Conservation (phyloP, 2,888 invertebrate genomes). For the Myathropa florea region DNA sequence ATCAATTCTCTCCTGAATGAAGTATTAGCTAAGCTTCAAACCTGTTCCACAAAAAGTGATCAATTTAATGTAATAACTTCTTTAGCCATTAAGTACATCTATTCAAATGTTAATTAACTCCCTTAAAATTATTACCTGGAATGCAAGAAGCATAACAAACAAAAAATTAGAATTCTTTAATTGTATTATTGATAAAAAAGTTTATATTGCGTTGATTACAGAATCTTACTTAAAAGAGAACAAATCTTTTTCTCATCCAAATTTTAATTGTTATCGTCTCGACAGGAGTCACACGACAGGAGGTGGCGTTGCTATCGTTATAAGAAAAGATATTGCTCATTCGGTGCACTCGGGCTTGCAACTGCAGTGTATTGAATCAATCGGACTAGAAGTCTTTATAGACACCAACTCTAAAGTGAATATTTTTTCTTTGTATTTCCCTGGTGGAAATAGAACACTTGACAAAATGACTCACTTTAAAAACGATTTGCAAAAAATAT, state of each 20-base stretch:
- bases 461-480: not conserved
- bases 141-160: slow-evolving; percentile 14
- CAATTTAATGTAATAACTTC: too few relatives aligned
- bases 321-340: not conserved
- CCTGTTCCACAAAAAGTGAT: not conserved
- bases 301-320: slow-evolving; percentile 1
- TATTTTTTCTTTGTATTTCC: slow-evolving; percentile 8
- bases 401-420: not conserved
- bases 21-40: not conserved
- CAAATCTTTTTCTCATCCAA: not conserved
- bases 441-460: slow-evolving; percentile 13
- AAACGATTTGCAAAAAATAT: not conserved
- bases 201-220: slow-evolving; percentile 10
- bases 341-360: not conserved
- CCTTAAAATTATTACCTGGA: slow-evolving; percentile 10
- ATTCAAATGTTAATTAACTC: not conserved
- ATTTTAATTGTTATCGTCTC: slow-evolving; percentile 2
- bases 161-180: not conserved
- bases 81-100: slow-evolving; percentile 1
- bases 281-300: not conserved
- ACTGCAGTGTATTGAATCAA: not conserved
- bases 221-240: slow-evolving; percentile 4
- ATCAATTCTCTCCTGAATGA: too few relatives aligned
- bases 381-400: too few relatives aligned
- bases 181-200: slow-evolving; percentile 13